A percentile compares a stretch with the other conserved stretches of the same genome.
Evolutionary conservation across 2,888 invertebrate species (phyloP).

Genomic region (Odontocolon sp.): DNA sequence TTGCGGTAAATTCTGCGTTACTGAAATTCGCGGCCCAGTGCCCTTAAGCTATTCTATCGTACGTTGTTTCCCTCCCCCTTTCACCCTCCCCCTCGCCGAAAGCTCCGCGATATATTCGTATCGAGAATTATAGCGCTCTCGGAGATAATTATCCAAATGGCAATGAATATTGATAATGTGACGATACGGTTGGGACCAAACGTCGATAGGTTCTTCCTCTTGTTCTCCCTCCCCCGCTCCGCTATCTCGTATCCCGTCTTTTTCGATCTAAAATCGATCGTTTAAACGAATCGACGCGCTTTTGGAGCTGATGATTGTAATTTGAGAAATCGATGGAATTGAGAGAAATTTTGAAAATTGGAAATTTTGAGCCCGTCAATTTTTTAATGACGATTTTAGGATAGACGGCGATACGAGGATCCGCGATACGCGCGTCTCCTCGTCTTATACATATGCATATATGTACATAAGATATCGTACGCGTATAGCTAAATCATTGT

Average conservation of each 20-base stretch:
- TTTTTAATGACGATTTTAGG: too few species aligned
- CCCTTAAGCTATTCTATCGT: conserved; percentile 50
- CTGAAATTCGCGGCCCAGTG: conserved; percentile 54
- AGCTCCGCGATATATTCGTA: background rate
- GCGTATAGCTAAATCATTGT: conserved; percentile 38
- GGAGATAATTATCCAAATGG: too few species aligned
- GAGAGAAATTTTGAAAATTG: too few species aligned
- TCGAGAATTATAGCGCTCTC: too few species aligned
- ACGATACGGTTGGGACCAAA: conserved; percentile 71
- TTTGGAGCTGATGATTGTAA: too few species aligned
- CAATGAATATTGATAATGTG: conserved; percentile 59
- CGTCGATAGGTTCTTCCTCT: conserved; percentile 61
- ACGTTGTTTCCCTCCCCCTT: conserved; percentile 6
- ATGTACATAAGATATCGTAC: conserved; percentile 51
- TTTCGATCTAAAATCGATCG: background rate
- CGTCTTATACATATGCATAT: conserved; percentile 55
- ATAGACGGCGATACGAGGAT: too few species aligned
- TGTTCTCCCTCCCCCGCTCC: conserved; percentile 19
- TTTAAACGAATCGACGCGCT: too few species aligned
- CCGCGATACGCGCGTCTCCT: conserved; percentile 42
- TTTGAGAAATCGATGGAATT: too few species aligned
- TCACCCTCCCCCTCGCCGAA: background rate
- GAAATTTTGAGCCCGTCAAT: too few species aligned
- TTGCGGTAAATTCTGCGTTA: conserved; percentile 54
- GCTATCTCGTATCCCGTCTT: background rate